These are phyloP conservation scores for Philonicus albiceps DNA, from an alignment of 2,888 invertebrate genomes.

Conservation along the genomic window DNA sequence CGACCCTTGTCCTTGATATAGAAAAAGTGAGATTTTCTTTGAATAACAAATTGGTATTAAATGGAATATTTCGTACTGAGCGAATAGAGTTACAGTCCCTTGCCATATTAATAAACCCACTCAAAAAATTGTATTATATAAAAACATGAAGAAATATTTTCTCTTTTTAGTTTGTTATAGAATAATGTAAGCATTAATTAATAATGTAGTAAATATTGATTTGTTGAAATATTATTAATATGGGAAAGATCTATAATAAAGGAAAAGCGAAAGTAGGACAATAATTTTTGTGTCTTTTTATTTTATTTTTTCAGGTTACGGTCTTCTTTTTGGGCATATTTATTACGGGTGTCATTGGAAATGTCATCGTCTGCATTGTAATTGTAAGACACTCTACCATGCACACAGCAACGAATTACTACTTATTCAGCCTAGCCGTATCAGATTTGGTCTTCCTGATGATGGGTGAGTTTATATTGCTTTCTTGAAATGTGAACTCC, in stretches of 20 bases:
- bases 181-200: too few relatives aligned
- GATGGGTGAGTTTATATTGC: constrained; percentile 75
- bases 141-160: too few relatives aligned
- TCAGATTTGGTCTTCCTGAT: constrained; percentile 83
- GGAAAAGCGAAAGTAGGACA: neutral
- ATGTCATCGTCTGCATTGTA: constrained; percentile 84
- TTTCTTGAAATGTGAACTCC: neutral
- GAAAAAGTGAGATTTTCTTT: neutral
- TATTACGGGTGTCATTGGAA: constrained; percentile 83
- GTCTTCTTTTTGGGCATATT: constrained; percentile 79
- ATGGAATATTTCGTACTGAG: neutral
- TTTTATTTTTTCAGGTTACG: constrained; percentile 64
- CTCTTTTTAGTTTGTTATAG: too few relatives aligned
- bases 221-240: too few relatives aligned
- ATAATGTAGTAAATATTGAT: too few relatives aligned
- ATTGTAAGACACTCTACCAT: constrained; percentile 81
- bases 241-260: too few relatives aligned
- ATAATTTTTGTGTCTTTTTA: neutral
- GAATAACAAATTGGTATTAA: neutral
- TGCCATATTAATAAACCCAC: too few relatives aligned
- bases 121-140: too few relatives aligned
- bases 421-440: constrained; percentile 86
- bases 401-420: constrained; percentile 93
- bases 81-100: neutral
- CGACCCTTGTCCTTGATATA: neutral